Evolutionary conservation across 2,113 vertebrate species (phyloP).

Genomic region (Salvator merianae): DNA sequence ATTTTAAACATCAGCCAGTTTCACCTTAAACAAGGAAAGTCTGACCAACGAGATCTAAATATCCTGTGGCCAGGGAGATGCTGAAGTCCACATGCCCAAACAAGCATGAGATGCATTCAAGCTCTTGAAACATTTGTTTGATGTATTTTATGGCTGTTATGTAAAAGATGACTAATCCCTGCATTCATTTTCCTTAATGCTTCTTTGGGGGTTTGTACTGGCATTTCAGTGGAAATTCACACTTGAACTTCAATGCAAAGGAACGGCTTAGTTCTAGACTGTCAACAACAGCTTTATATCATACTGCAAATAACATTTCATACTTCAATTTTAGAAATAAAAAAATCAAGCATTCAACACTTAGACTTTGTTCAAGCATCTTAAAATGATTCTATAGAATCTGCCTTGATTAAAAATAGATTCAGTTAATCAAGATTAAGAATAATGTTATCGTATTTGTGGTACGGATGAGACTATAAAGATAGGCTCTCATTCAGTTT

Average conservation of each 20-base stretch:
- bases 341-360: neutral
- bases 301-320: neutral
- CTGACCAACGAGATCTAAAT: no score
- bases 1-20: no score
- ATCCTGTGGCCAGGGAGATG: neutral
- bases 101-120: neutral
- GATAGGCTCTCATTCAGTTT: neutral
- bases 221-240: slow-evolving; percentile 8
- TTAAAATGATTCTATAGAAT: neutral
- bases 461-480: no score
- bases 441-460: neutral
- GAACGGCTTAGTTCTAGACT: neutral
- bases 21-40: no score
- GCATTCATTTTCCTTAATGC: slow-evolving; percentile 40
- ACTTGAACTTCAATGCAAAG: slow-evolving; percentile 2
- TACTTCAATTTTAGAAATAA: neutral
- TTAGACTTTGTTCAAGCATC: neutral
- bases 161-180: slow-evolving; percentile 47
- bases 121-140: neutral
- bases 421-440: neutral
- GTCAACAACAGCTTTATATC: neutral
- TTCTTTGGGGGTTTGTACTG: slow-evolving; percentile 2
- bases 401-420: neutral
- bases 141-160: slow-evolving; percentile 10
- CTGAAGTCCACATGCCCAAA: neutral